Evolutionary conservation across 2,113 vertebrate genomes (phyloP).

Genomic region (Saimiri boliviensis): DNA sequence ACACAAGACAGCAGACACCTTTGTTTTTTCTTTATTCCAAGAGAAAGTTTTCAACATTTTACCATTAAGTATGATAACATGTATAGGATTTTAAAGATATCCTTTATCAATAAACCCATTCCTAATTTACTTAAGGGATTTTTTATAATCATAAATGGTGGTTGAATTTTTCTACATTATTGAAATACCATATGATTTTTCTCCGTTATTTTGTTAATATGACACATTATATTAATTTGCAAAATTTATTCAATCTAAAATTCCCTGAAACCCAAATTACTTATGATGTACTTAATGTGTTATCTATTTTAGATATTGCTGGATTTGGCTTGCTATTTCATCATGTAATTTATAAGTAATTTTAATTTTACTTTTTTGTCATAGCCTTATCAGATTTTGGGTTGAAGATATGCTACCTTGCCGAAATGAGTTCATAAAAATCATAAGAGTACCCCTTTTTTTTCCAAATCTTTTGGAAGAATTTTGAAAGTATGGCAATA

Average conservation of each 20-base stretch:
- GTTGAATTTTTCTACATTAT: background rate
- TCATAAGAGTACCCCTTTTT: background rate
- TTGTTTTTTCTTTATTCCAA: constrained; percentile 18
- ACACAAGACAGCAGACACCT: background rate
- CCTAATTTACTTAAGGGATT: background rate
- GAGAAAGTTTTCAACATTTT: background rate
- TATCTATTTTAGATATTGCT: background rate
- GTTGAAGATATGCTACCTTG: background rate
- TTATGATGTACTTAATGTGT: background rate
- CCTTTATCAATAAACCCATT: background rate
- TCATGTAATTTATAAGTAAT: background rate
- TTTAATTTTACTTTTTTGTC: constrained; percentile 19
- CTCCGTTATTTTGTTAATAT: constrained; percentile 10
- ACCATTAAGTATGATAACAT: background rate
- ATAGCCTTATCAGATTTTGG: background rate
- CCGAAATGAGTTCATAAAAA: background rate
- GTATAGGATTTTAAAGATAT: background rate
- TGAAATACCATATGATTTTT: constrained; percentile 33
- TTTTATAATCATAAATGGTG: background rate
- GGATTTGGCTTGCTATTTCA: constrained; percentile 12
- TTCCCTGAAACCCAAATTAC: background rate
- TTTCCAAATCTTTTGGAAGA: background rate
- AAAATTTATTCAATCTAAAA: constrained; percentile 15
- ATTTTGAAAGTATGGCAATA: background rate
- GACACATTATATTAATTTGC: background rate